Evolutionary conservation across 1,140 invertebrate species (phyloP), one percentile per base, ranked within the genome.

Genomic region (Drosophila melanica): DNA sequence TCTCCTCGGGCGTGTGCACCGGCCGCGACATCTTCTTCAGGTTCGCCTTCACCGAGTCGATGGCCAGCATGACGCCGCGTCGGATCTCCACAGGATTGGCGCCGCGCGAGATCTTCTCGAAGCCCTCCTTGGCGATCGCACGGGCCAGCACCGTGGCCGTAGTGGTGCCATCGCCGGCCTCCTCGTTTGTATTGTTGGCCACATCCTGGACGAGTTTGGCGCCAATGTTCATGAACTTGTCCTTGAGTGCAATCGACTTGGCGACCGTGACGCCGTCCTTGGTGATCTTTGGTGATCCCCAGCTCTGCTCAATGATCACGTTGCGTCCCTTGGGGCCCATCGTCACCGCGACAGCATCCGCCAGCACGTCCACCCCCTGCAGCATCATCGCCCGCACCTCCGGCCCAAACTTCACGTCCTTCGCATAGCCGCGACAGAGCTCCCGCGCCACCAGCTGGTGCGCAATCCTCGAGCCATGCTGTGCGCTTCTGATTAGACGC

Each of bases 261-360:
- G 99, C 99, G 45, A 99, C 99, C 1, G 99, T 99, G 0, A 99
- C 99, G 79, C 99, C 99, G 92, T 99, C 99, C 93, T 99, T 99
- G 27, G 98, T 99, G 87, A 99, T 99, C 93, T 99, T 99, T 9
- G 99, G 99, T 58, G 97, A 97, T 7, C 99, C 99, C 99, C 99
- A 99, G n/a, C 97, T 98, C 92, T 99, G 98, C 93, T 99, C 99
- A 74, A 99, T 94, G 82, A 99, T 99, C 10, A 99, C 99, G 93
- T 99, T 99, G 76, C 99, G 95, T 47, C 99, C 99, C 95, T 99
- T 99, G 59, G 99, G 99, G 30, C 99, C 99, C 98, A 99, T 99
- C 39, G 99, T 99, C 18, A 99, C 98, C 7, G 99, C 98, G 14
- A 99, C 99, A 33, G 98, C 98, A 94, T 99, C 98, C 44, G 99